These are phyloP conservation scores for Benthosema pterotum DNA, from an alignment of 2,797 vertebrate genomes.

Conservation along the genomic window DNA sequence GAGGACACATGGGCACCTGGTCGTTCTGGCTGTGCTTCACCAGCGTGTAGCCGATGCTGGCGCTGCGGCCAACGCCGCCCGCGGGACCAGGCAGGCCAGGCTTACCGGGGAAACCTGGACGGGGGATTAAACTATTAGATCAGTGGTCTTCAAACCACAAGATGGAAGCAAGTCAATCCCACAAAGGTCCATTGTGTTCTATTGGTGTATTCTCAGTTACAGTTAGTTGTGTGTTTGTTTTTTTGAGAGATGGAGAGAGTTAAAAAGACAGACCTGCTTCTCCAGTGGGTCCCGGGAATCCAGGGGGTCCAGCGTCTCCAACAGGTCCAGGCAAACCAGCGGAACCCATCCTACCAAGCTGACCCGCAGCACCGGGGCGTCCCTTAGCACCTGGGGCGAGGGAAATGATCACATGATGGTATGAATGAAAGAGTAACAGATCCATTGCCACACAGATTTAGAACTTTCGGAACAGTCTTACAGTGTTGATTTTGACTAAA, in stretches of 20 bases:
- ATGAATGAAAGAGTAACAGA: not conserved
- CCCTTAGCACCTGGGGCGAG: slow-evolving; percentile 64
- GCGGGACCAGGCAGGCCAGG: slow-evolving; percentile 79
- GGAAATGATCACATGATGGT: not conserved
- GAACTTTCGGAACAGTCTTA: too few relatives aligned
- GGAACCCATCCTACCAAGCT: slow-evolving; percentile 66
- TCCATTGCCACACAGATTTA: too few relatives aligned
- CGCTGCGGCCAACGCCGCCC: slow-evolving; percentile 78
- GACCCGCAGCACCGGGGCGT: slow-evolving; percentile 48
- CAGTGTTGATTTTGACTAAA: too few relatives aligned
- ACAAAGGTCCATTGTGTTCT: too few relatives aligned
- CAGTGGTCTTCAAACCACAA: too few relatives aligned
- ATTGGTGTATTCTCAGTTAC: too few relatives aligned
- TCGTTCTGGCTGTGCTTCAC: slow-evolving; percentile 94
- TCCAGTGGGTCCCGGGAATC: slow-evolving; percentile 82
- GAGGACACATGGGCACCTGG: slow-evolving; percentile 90
- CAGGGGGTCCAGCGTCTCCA: slow-evolving; percentile 79
- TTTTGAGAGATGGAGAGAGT: not conserved
- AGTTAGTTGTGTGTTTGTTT: too few relatives aligned
- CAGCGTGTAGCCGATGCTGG: slow-evolving; percentile 88
- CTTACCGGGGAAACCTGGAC: slow-evolving; percentile 83
- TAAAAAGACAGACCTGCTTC: slow-evolving; percentile 63
- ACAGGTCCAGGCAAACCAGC: slow-evolving; percentile 48
- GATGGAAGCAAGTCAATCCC: too few relatives aligned
- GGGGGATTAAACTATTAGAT: too few relatives aligned